Evolutionary conservation across 2,113 vertebrate genomes (phyloP).

Genomic region (Plotosus lineatus): DNA sequence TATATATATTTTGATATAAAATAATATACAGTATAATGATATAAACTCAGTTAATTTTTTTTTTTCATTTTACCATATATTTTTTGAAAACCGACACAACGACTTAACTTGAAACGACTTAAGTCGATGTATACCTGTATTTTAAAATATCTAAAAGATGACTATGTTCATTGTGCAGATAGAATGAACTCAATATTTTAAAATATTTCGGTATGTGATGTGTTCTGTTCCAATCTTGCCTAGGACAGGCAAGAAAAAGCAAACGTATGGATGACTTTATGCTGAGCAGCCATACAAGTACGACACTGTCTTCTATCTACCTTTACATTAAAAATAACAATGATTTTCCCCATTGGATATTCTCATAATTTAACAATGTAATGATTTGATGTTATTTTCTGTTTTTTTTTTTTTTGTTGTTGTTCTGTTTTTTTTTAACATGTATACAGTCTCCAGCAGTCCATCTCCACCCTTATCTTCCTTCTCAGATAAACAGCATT

Average conservation of each 20-base stretch:
- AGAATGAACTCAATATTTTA: slow-evolving; percentile 20
- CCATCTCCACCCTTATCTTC: slow-evolving; percentile 69
- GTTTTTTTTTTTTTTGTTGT: background rate
- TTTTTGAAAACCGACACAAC: too few species aligned
- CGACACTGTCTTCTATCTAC: background rate
- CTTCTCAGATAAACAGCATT: slow-evolving; percentile 77
- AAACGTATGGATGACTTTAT: slow-evolving; percentile 25
- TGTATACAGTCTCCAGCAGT: slow-evolving; percentile 71
- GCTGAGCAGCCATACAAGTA: slow-evolving; percentile 27
- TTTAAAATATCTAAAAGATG: too few species aligned
- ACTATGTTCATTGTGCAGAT: slow-evolving; percentile 27
- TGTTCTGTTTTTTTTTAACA: background rate
- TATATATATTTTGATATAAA: too few species aligned
- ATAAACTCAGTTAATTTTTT: too few species aligned
- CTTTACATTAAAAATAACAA: background rate
- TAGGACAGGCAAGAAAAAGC: slow-evolving; percentile 32
- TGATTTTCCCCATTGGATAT: background rate
- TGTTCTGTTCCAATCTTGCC: slow-evolving; percentile 16
- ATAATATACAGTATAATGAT: too few species aligned
- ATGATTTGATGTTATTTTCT: background rate
- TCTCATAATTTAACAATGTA: background rate
- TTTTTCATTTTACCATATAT: too few species aligned
- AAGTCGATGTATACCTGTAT: too few species aligned
- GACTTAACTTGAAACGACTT: too few species aligned
- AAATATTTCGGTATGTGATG: too few species aligned